phyloP scores from a whole-genome alignment of 2,888 invertebrate species.

The Catocala fraxini region DNA sequence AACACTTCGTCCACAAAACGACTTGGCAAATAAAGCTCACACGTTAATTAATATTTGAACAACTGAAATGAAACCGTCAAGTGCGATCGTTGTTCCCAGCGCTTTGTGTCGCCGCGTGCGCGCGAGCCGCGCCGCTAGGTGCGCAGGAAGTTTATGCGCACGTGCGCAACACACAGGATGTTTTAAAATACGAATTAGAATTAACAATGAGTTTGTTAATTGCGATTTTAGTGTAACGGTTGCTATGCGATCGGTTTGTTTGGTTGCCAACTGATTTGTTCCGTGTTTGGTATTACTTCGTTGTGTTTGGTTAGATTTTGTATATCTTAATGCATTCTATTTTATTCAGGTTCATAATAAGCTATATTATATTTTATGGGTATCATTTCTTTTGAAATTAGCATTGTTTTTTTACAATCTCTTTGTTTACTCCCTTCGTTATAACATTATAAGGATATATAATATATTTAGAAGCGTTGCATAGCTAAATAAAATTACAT shows the following conservation, averaged over 20 bases:
- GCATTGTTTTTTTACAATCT: too few species aligned
- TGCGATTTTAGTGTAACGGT: conserved; percentile 41
- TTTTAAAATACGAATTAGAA: conserved; percentile 75
- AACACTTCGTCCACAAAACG: not conserved
- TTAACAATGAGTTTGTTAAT: conserved; percentile 55
- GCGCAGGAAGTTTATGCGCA: conserved; percentile 82
- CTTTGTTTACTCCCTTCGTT: too few species aligned
- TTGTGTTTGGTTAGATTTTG: not conserved
- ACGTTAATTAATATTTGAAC: conserved; percentile 16
- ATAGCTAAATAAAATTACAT: too few species aligned
- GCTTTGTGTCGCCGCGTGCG: conserved; percentile 30
- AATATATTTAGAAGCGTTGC: too few species aligned
- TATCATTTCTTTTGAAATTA: too few species aligned
- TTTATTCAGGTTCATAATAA: too few species aligned
- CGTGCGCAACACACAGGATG: conserved; percentile 85
- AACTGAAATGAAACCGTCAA: conserved; percentile 27
- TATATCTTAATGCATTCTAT: too few species aligned
- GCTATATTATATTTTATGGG: too few species aligned
- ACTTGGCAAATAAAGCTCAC: conserved; percentile 10
- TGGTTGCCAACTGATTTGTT: conserved; percentile 1
- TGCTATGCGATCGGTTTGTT: conserved; percentile 5
- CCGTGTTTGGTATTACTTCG: not conserved
- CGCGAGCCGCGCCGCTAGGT: conserved; percentile 42
- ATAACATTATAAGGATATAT: too few species aligned
- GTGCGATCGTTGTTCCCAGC: conserved; percentile 32